Evolutionary conservation across 2,797 vertebrate genomes (phyloP).

Genomic region (Sternarchorhynchus goeldii): DNA sequence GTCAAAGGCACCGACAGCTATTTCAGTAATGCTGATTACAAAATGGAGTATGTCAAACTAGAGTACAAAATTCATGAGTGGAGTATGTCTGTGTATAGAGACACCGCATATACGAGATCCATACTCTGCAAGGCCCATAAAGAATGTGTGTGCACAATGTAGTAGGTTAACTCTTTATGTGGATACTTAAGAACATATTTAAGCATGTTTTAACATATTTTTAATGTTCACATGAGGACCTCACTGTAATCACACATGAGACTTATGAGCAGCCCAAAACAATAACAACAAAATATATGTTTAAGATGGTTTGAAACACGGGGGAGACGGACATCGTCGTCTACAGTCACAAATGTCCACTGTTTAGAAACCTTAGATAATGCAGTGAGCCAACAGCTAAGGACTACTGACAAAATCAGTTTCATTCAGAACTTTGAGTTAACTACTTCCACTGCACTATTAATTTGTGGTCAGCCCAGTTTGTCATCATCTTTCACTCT

Average conservation of each 20-base stretch:
- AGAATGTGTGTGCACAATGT: background rate
- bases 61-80: too few relatives aligned
- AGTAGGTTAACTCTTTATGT: conserved; percentile 37
- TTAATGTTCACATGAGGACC: conserved; percentile 14
- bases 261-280: conserved; percentile 2
- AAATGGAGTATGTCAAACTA: background rate
- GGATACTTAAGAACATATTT: background rate
- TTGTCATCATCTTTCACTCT: conserved; percentile 12
- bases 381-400: too few relatives aligned
- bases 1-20: conserved; percentile 9
- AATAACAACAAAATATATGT: conserved; percentile 16
- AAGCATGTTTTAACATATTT: too few relatives aligned
- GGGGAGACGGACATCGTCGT: too few relatives aligned
- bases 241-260: conserved; percentile 21
- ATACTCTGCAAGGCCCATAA: conserved; percentile 32
- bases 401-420: too few relatives aligned
- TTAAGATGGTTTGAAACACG: conserved; percentile 22
- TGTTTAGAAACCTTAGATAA: too few relatives aligned
- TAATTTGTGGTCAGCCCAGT: conserved; percentile 31
- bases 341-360: too few relatives aligned
- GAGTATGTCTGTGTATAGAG: background rate
- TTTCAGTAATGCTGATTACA: conserved; percentile 20
- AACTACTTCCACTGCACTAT: background rate
- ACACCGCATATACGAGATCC: conserved; percentile 28
- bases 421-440: too few relatives aligned